Evolutionary conservation across 2,888 invertebrate species (phyloP), one percentile per base, ranked within the genome.

Genomic region (Heliconius hortense): DNA sequence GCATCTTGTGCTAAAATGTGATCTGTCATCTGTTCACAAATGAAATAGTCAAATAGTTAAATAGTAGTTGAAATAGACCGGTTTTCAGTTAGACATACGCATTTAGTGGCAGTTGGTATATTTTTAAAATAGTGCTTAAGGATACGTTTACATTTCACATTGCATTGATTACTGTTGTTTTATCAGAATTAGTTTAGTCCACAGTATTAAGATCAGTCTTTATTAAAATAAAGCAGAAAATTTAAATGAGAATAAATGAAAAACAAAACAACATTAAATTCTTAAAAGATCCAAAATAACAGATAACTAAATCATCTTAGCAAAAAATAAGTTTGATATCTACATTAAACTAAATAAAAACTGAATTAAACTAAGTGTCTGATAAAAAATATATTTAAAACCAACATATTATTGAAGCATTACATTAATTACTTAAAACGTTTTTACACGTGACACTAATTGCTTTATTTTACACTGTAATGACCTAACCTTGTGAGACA

Each of bases 41-140:
- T 81, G 80, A 85, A 89, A 91, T 93, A 93, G 92, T 90, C 88
- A 91, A 90, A 92, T 93, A 92, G 91, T 85, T 88, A 83, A 89
- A 87, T 87, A 87, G 88, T 93, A 93, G 92, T 82, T 81, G 83
- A 91, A 91, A 93, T 93, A 93, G 89, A 88, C 93, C 92, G 92
- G 93, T 90, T 93, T 92, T 93, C 85, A 83, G 86, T 93, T 93
- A 92, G 93, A 87, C 91, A 92, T 93, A 92, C 84, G 89, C 91
- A 90, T 87, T 88, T 93, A 93, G 91, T 86, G 84, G 90, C 93
- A 92, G 91, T 87, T 85, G 84, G 81, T 88, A 88, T 88, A 90
- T 81, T 87, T 88, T 88, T 90, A 92, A 91, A 89, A 88, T 93
- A 93, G 93, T 85, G 82, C 84, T 85, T 91, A 92, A 91, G 91